Percentiles rank a stretch among this genome's conserved stretches.
phyloP scores from a whole-genome alignment of 2,113 vertebrate genomes.

The Dasyornis broadbenti region DNA sequence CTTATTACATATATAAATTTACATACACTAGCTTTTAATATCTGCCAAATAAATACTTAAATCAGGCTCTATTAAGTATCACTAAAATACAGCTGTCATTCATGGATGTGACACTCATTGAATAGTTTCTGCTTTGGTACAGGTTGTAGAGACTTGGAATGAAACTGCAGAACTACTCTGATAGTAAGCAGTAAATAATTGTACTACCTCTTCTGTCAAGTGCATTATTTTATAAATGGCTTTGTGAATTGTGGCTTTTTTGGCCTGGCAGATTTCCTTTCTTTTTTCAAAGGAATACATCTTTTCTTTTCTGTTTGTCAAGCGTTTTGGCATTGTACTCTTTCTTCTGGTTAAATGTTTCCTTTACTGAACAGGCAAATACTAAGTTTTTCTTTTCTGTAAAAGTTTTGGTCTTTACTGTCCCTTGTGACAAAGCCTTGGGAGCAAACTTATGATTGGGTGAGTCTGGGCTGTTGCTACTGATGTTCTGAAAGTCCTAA shows the following conservation, averaged over 20 bases:
- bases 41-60: background rate
- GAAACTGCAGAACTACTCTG: background rate
- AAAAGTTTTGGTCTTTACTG: background rate
- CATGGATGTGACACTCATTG: background rate
- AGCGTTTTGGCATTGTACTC: background rate
- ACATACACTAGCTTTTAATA: background rate
- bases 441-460: background rate
- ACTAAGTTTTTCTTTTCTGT: background rate
- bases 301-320: background rate
- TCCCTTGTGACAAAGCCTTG: background rate
- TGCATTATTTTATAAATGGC: background rate
- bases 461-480: background rate
- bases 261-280: background rate
- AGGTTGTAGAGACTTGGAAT: background rate
- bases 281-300: background rate
- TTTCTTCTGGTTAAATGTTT: background rate
- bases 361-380: background rate
- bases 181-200: background rate
- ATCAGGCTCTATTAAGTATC: background rate
- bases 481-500: background rate
- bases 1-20: background rate
- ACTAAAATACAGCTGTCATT: background rate
- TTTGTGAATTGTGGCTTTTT: background rate
- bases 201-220: background rate
- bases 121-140: background rate